Evolutionary conservation across 1,140 invertebrate species (phyloP).

Genomic region (Potamilus streckersoni): DNA sequence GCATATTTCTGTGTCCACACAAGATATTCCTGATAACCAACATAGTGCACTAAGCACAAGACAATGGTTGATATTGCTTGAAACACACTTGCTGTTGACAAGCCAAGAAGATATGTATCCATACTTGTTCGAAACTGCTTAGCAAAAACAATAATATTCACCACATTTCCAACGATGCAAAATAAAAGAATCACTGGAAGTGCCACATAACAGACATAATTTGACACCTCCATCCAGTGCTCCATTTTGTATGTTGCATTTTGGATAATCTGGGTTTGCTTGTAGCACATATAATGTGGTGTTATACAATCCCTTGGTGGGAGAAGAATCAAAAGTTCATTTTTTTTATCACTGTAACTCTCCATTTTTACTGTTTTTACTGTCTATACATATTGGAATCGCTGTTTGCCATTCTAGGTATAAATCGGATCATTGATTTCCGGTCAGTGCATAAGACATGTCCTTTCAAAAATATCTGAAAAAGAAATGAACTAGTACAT

Average conservation of each 20-base stretch:
- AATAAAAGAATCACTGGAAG: conserved; percentile 54
- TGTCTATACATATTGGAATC: no score
- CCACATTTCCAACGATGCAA: conserved; percentile 50
- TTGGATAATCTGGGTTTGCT: background rate
- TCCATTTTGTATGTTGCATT: conserved; percentile 31
- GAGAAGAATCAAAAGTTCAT: conserved; percentile 46
- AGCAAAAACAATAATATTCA: conserved; percentile 52
- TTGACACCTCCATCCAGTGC: conserved; percentile 55
- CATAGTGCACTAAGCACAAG: conserved; percentile 52
- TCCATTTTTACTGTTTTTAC: background rate
- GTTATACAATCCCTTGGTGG: conserved; percentile 52
- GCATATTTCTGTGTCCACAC: conserved; percentile 52
- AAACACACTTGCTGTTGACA: conserved; percentile 49
- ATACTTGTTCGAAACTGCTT: conserved; percentile 48
- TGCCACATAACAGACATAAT: conserved; percentile 57
- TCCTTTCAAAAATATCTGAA: no score
- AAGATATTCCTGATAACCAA: conserved; percentile 42
- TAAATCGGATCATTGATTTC: no score
- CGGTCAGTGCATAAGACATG: no score
- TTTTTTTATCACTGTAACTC: conserved; percentile 33
- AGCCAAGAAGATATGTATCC: conserved; percentile 59
- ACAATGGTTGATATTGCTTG: conserved; percentile 42
- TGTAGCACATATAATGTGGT: conserved; percentile 38
- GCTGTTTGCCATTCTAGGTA: no score
- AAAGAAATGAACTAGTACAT: no score